A percentile compares a stretch with the other conserved stretches of the same genome.
Conservation (phyloP, 30 jellyfish, hydroid and myxozoan genomes). For the Turritopsis dohrnii region DNA sequence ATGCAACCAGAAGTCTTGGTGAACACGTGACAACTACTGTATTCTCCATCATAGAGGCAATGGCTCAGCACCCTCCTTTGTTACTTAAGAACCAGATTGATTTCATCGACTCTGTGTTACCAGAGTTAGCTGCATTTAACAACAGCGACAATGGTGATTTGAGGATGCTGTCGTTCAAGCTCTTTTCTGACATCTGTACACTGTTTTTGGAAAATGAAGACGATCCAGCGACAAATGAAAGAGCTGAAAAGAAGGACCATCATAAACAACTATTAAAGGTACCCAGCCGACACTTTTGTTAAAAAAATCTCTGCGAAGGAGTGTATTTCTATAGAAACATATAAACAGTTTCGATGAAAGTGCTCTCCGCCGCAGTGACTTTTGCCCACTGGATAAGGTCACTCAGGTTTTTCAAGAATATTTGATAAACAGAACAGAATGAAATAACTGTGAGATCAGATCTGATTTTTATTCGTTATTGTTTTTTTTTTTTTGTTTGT, state of each 20-base stretch:
- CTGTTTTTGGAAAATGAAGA: constrained; percentile 70
- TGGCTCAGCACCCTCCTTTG: constrained; percentile 78
- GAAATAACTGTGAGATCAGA: too few relatives aligned
- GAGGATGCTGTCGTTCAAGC: constrained; percentile 60
- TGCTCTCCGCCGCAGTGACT: too few relatives aligned
- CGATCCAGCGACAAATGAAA: constrained; percentile 4
- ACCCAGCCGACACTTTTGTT: too few relatives aligned
- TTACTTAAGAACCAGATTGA: constrained; percentile 45
- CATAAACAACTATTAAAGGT: not conserved
- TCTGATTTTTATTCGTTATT: too few relatives aligned
- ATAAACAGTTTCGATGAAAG: too few relatives aligned
- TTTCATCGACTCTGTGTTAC: constrained; percentile 38
- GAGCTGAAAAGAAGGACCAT: too few relatives aligned
- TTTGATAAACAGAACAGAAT: too few relatives aligned
- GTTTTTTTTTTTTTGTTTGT: not conserved
- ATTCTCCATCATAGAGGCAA: constrained; percentile 83
- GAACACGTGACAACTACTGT: constrained; percentile 51
- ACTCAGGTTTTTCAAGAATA: too few relatives aligned
- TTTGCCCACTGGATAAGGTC: too few relatives aligned
- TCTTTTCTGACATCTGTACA: constrained; percentile 61
- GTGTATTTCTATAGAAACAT: too few relatives aligned
- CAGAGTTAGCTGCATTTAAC: constrained; percentile 55
- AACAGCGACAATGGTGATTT: constrained; percentile 54
- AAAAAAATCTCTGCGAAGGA: too few relatives aligned
- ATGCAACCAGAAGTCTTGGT: constrained; percentile 26